Evolutionary conservation across 1,140 invertebrate genomes (phyloP), one percentile per base, ranked within the genome.

Genomic region (Habropoda laboriosa): DNA sequence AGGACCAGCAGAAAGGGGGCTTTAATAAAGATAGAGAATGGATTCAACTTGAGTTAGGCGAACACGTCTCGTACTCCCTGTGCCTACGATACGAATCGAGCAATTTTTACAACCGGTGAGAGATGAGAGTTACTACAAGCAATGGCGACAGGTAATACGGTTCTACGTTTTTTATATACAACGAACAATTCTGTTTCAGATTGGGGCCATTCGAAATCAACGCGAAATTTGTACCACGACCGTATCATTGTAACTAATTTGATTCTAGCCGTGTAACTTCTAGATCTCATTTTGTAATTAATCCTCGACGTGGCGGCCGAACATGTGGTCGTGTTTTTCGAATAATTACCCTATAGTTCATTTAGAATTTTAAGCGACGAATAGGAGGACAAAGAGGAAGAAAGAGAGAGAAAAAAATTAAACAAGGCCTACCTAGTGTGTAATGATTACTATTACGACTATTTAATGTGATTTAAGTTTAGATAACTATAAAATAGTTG

Each of bases 171-270:
- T n/a, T n/a, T n/a, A n/a, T n/a, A 3, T 24, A 47, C 2, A 30
- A 21, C 4, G 10, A 55, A 7, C 10, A 55, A 57, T 8, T 75
- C 57, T 79, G 32, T 91, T 91, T 27, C 85, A 92, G 92, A 91
- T 92, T 90, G 92, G 92, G 91, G 92, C 91, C 91, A 93, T 90
- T 91, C 82, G 80, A 89, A 90, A 86, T 90, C 88, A 91, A 90
- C 88, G 89, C 89, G 86, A 89, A 87, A 79, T 91, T 90, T 91
- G 86, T 91, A 89, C 80, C 79, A 89, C 85, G 81, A 88, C 78
- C 79, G 74, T 83, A 87, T 81, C 58, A 81, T 75, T 84, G 61
- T 79, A 81, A 82, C 74, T 71, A 74, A 74, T 71, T 83, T 74
- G 58, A 63, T 81, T 71, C 68, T 84, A 86, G 70, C 30, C 68